phyloP scores from a whole-genome alignment of 2,797 vertebrate species.

The Melanotaenia parkinsoni region DNA sequence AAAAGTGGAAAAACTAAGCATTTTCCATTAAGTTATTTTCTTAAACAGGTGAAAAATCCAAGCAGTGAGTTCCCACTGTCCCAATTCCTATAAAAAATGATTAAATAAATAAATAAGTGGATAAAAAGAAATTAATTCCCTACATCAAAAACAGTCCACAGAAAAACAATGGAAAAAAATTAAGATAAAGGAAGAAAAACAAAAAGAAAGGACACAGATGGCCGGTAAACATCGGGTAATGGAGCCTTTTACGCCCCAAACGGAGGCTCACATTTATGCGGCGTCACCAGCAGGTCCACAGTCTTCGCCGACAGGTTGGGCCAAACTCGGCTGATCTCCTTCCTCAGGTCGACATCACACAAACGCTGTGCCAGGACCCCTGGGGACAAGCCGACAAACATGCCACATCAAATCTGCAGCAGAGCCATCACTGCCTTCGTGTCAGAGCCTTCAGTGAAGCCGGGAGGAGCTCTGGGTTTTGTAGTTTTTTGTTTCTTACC shows the following conservation, averaged over 20 bases:
- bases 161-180: too few species aligned
- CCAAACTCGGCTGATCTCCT: slow-evolving; percentile 94
- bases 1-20: too few species aligned
- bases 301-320: slow-evolving; percentile 93
- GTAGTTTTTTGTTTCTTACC: slow-evolving; percentile 78
- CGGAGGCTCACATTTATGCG: slow-evolving; percentile 90
- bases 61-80: too few species aligned
- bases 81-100: too few species aligned
- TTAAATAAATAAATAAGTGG: too few species aligned
- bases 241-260: not conserved
- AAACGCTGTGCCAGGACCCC: slow-evolving; percentile 91
- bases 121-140: too few species aligned
- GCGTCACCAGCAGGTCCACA: slow-evolving; percentile 93
- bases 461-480: slow-evolving; percentile 31
- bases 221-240: not conserved
- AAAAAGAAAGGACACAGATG: not conserved
- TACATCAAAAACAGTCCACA: too few species aligned
- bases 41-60: too few species aligned
- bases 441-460: slow-evolving; percentile 11
- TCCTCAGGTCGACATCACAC: slow-evolving; percentile 90
- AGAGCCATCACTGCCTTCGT: slow-evolving; percentile 13
- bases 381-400: slow-evolving; percentile 57
- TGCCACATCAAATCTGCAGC: slow-evolving; percentile 49
- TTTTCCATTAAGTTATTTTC: not conserved
- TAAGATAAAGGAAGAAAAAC: not conserved